These are phyloP conservation scores for Sweltsa coloradensis DNA, from an alignment of 1,140 invertebrate genomes.

Conservation along the genomic window DNA sequence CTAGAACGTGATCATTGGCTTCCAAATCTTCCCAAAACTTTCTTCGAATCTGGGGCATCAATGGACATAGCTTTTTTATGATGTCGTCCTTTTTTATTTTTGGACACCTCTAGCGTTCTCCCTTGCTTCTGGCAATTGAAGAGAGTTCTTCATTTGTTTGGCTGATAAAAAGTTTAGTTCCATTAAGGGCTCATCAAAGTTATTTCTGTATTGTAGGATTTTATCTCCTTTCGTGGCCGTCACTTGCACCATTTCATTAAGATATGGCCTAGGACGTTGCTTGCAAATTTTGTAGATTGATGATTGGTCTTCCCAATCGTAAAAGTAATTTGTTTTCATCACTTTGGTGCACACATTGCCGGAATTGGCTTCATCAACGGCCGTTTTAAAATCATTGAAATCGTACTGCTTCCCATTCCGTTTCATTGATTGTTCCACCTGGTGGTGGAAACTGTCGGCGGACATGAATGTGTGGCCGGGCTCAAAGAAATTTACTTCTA, in stretches of 20 bases:
- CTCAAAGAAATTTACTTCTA: constrained; percentile 19
- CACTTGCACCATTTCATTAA: neutral
- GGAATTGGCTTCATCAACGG: neutral
- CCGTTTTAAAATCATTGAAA: constrained; percentile 22
- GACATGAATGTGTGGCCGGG: constrained; percentile 23
- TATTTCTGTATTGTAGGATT: too few relatives aligned
- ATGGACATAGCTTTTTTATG: too few relatives aligned
- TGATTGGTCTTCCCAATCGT: neutral
- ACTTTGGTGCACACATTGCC: neutral
- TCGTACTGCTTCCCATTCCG: constrained; percentile 20
- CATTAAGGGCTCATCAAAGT: too few relatives aligned
- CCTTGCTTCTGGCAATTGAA: too few relatives aligned
- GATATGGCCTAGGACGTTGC: neutral
- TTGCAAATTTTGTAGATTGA: neutral
- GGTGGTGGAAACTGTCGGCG: constrained; percentile 24
- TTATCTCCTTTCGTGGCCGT: too few relatives aligned
- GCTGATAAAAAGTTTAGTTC: too few relatives aligned
- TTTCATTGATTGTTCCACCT: constrained; percentile 20
- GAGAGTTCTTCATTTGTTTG: too few relatives aligned
- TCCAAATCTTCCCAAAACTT: too few relatives aligned
- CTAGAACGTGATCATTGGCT: too few relatives aligned
- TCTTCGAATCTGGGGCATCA: too few relatives aligned
- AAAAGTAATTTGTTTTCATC: neutral
- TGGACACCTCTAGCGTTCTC: too few relatives aligned
- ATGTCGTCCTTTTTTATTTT: too few relatives aligned